Evolutionary conservation across 1,140 invertebrate genomes (phyloP), one percentile per base, ranked within the genome.

Genomic region (Uloborus diversus): DNA sequence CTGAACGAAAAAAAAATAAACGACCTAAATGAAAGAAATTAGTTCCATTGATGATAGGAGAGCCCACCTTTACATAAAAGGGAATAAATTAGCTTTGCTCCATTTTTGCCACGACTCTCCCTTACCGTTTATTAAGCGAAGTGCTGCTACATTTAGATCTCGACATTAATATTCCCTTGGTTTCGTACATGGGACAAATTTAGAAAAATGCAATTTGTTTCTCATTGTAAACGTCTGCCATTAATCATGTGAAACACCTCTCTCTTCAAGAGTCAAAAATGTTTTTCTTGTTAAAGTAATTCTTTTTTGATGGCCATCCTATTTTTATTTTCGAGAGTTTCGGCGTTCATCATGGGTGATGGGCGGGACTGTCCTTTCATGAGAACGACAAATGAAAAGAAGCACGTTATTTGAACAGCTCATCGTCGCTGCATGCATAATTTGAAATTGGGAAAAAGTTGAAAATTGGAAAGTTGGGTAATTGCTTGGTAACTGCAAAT

Each of bases 151-250:
- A 57, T 71, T 71, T 59, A 59, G 56, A 71, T 35, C 30, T 71
- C 51, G 25, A 27, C 59, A 64, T 64, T 20, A 62, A 75, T 64
- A 75, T 75, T 51, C 57, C 42, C 71, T 53, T 64, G 61, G 37
- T 42, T 62, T 27, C 42, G 53, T 35, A 23, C 69, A 9, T 30
- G 56, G 20, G 42, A 64, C 33, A 75, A 75, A 75, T 75, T 64
- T 51, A 61, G 56, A 75, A 75, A 75, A 73, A 61, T 64, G 71
- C 56, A 75, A 75, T 75, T 64, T 64, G 71, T 75, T 75, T 53
- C 59, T 28, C 59, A 75, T 75, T 75, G 59, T 51, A 75, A 75
- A 64, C 56, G 57, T 33, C 35, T 25, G 37, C 4, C 71, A 75
- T 75, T 75, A 64, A 64, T 75, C 71, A 75, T 64, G 64, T 30